A percentile compares a stretch with the other conserved stretches of the same genome.
These are phyloP conservation scores for Carterocephalus palaemon DNA, from an alignment of 2,888 invertebrate genomes.

Conservation along the genomic window DNA sequence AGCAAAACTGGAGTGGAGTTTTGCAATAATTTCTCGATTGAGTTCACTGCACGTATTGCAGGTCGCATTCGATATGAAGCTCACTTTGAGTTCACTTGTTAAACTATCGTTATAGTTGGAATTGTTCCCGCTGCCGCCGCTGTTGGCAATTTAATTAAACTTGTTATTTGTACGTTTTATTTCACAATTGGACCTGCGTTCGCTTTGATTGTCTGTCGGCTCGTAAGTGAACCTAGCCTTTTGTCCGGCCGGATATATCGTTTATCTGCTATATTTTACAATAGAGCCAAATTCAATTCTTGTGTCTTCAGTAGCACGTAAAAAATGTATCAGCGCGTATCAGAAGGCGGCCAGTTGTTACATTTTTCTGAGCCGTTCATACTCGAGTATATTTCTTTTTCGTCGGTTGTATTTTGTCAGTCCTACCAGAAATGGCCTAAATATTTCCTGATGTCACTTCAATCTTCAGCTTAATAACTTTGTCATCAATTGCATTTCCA, in stretches of 20 bases:
- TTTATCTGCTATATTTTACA: neutral
- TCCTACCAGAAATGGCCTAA: no score
- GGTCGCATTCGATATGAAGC: slow-evolving; percentile 61
- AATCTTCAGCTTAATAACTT: no score
- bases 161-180: slow-evolving; percentile 77
- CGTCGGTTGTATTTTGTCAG: no score
- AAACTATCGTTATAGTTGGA: slow-evolving; percentile 69
- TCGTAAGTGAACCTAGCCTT: slow-evolving; percentile 48
- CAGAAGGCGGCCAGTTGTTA: no score
- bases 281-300: no score
- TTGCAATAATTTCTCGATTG: slow-evolving; percentile 44
- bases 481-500: no score
- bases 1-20: slow-evolving; percentile 34
- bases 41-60: slow-evolving; percentile 52
- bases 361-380: no score
- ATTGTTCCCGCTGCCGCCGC: slow-evolving; percentile 61
- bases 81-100: slow-evolving; percentile 69
- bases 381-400: no score
- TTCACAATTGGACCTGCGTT: slow-evolving; percentile 63
- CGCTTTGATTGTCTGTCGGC: slow-evolving; percentile 67
- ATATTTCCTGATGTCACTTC: no score
- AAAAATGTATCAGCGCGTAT: no score
- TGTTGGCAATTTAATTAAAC: slow-evolving; percentile 77
- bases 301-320: no score
- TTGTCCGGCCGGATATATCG: slow-evolving; percentile 41